Conservation (phyloP, 2,888 invertebrate genomes). For the Cecidostiba fungosa region DNA sequence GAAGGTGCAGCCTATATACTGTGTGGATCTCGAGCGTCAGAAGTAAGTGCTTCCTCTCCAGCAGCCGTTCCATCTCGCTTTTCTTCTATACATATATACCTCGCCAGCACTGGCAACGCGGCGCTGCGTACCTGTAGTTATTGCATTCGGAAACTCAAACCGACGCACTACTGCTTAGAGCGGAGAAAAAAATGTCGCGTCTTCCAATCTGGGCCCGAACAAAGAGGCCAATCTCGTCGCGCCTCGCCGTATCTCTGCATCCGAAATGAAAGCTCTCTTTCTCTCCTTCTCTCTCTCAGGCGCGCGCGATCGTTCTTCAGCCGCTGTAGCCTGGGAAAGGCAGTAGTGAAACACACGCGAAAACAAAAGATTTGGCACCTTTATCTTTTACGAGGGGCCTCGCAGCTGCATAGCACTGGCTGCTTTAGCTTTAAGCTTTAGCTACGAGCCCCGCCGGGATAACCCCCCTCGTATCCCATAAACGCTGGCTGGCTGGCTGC, state of each 20-base stretch:
- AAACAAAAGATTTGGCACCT: constrained; percentile 74
- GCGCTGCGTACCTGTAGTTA: neutral
- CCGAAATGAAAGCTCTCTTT: neutral
- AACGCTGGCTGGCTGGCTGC: constrained; percentile 32
- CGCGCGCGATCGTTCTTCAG: neutral
- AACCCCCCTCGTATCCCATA: constrained; percentile 32
- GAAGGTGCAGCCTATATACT: neutral
- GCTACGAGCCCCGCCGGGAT: constrained; percentile 41
- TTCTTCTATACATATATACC: neutral
- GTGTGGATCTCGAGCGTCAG: constrained; percentile 36
- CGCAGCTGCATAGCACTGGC: neutral
- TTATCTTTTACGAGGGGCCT: constrained; percentile 67
- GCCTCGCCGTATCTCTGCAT: neutral
- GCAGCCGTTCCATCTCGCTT: constrained; percentile 13
- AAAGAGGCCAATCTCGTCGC: neutral
- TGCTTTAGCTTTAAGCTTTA: constrained; percentile 39
- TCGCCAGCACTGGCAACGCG: neutral
- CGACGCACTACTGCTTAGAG: neutral
- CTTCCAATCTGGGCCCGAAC: neutral
- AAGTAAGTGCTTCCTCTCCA: constrained; percentile 66
- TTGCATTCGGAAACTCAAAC: neutral
- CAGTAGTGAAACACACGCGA: constrained; percentile 49
- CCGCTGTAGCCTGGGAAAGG: neutral
- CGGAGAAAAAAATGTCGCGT: neutral
- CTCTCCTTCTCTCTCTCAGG: neutral